phyloP scores from a whole-genome alignment of 2,888 invertebrate species.

The Crioceris asparagi region DNA sequence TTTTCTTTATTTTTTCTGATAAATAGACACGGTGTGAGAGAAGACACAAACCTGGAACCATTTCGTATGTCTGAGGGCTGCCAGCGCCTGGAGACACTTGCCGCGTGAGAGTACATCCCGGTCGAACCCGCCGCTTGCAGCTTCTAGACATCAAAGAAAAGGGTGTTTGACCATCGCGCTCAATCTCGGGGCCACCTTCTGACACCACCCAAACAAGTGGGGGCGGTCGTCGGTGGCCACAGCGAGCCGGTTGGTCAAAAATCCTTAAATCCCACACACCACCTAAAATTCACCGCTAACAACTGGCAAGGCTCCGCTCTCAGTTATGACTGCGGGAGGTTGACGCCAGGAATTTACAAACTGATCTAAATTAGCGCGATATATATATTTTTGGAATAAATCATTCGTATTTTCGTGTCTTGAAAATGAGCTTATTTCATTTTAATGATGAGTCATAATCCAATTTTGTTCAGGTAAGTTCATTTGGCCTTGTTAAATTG shows the following conservation, averaged over 20 bases:
- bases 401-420: too few species aligned
- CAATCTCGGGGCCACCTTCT: slow-evolving; percentile 21
- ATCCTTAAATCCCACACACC: slow-evolving; percentile 49
- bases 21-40: slow-evolving; percentile 38
- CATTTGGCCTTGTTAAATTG: too few species aligned
- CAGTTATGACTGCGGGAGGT: too few species aligned
- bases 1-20: too few species aligned
- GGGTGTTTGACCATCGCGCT: slow-evolving; percentile 67
- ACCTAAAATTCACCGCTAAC: slow-evolving; percentile 37
- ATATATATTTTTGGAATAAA: too few species aligned
- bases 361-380: too few species aligned
- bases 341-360: too few species aligned
- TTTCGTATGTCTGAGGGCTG: slow-evolving; percentile 99
- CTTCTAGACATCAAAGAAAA: slow-evolving; percentile 43
- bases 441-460: too few species aligned
- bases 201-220: not conserved
- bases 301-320: too few species aligned
- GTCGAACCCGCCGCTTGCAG: slow-evolving; percentile 64
- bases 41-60: slow-evolving; percentile 95
- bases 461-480: too few species aligned
- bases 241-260: slow-evolving; percentile 51
- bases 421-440: too few species aligned
- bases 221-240: slow-evolving; percentile 7
- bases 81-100: slow-evolving; percentile 99
- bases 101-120: slow-evolving; percentile 96